Conservation (phyloP, 2,113 vertebrate genomes). For the Raja brachyura region DNA sequence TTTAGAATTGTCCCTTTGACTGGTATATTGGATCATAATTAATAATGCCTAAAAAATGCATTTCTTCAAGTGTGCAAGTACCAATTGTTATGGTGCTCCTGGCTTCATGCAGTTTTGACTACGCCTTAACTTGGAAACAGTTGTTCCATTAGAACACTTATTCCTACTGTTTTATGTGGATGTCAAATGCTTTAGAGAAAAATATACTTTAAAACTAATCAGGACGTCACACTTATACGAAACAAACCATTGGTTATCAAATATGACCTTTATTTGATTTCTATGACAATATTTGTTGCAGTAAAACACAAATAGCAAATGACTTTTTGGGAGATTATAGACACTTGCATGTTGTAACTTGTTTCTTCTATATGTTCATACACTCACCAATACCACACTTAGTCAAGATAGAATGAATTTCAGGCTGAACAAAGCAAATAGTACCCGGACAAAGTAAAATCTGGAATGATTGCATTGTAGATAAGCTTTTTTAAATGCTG, state of each 20-base stretch:
- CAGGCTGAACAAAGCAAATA: slow-evolving; percentile 13
- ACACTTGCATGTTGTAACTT: neutral
- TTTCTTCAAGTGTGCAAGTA: neutral
- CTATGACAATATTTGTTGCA: neutral
- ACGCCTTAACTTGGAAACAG: neutral
- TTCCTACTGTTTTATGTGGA: neutral
- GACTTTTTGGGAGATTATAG: slow-evolving; percentile 20
- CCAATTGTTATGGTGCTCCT: neutral
- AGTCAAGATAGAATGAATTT: neutral
- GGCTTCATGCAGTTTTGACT: slow-evolving; percentile 11
- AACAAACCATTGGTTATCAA: slow-evolving; percentile 17
- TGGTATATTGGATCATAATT: neutral
- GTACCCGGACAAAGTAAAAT: neutral
- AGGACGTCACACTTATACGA: neutral
- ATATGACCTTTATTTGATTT: slow-evolving; percentile 16
- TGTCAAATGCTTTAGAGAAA: neutral
- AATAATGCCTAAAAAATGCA: neutral
- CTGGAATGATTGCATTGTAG: neutral
- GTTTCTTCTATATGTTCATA: neutral
- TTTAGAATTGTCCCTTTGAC: too few relatives aligned
- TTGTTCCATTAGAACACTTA: neutral
- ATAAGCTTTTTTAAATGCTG: neutral
- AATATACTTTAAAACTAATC: neutral
- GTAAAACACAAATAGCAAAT: neutral
- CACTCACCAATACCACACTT: neutral